These are phyloP conservation scores for Drosophila aldrichi DNA, from an alignment of 2,888 invertebrate genomes.

Conservation along the genomic window DNA sequence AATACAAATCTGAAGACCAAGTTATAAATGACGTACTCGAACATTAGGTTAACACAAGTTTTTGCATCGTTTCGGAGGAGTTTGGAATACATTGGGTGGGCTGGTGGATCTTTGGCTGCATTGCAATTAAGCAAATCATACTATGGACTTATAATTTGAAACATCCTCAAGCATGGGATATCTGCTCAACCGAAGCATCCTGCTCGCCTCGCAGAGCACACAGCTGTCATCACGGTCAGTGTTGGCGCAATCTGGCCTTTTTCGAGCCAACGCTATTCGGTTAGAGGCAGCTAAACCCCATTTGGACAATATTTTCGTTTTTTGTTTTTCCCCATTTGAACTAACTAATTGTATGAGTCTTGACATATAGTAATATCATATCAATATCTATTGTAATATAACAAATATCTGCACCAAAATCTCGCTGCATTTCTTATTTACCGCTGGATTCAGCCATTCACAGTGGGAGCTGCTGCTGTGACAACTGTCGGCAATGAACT, in stretches of 20 bases:
- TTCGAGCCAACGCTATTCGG: not conserved
- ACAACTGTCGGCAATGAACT: constrained; percentile 77
- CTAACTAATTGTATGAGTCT: too few relatives aligned
- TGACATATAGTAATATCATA: too few relatives aligned
- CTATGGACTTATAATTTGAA: constrained; percentile 65
- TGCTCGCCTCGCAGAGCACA: constrained; percentile 13
- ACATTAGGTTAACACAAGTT: constrained; percentile 5
- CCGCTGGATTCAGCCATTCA: not conserved
- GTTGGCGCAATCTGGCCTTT: not conserved
- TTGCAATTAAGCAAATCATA: constrained; percentile 71
- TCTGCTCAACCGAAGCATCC: constrained; percentile 30
- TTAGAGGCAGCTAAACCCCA: not conserved
- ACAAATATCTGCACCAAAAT: too few relatives aligned
- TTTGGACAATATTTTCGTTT: too few relatives aligned
- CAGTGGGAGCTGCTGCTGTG: not conserved
- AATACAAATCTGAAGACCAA: constrained; percentile 11
- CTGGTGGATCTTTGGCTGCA: not conserved
- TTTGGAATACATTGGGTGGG: not conserved
- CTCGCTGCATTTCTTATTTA: not conserved
- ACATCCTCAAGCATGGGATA: constrained; percentile 47
- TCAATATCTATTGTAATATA: too few relatives aligned
- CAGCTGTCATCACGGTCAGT: not conserved
- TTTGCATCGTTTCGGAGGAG: not conserved
- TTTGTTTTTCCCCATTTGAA: too few relatives aligned
- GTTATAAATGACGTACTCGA: constrained; percentile 8